Conservation (phyloP, 2,113 vertebrate species). For the Pseudopodoces humilis region DNA sequence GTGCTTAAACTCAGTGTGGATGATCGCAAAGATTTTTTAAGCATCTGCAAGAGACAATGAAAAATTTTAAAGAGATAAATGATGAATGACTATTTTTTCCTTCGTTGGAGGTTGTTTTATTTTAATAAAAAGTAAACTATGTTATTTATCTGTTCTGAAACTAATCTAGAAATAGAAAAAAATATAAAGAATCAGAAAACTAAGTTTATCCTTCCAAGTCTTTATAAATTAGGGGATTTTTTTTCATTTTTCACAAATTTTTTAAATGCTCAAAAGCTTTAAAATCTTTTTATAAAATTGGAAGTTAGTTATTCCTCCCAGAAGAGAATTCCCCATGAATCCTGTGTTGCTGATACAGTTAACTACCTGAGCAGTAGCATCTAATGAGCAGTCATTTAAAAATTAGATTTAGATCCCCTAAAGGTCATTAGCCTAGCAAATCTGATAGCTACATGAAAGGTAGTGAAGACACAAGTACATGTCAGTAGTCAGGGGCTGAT, state of each 20-base stretch:
- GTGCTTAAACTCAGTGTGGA: background rate
- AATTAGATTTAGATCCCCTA: background rate
- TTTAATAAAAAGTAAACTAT: background rate
- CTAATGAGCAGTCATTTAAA: background rate
- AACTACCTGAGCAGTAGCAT: background rate
- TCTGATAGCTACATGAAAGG: background rate
- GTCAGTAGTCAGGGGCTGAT: background rate
- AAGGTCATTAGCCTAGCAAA: background rate
- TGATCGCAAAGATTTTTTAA: background rate
- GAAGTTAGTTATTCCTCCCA: background rate
- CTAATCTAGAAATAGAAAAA: background rate
- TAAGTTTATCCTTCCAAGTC: background rate
- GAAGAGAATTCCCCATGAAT: background rate
- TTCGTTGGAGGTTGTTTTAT: background rate
- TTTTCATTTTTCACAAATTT: background rate
- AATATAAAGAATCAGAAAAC: background rate
- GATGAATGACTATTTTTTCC: background rate
- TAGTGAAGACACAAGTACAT: background rate
- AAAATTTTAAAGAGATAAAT: background rate
- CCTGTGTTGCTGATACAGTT: background rate
- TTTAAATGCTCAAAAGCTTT: background rate
- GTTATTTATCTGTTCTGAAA: background rate
- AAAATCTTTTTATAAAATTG: background rate
- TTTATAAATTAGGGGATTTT: background rate
- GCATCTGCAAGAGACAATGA: background rate